Base-by-base conservation (phyloP, 2,113 vertebrate genomes). In the Coturnix japonica region DNA sequence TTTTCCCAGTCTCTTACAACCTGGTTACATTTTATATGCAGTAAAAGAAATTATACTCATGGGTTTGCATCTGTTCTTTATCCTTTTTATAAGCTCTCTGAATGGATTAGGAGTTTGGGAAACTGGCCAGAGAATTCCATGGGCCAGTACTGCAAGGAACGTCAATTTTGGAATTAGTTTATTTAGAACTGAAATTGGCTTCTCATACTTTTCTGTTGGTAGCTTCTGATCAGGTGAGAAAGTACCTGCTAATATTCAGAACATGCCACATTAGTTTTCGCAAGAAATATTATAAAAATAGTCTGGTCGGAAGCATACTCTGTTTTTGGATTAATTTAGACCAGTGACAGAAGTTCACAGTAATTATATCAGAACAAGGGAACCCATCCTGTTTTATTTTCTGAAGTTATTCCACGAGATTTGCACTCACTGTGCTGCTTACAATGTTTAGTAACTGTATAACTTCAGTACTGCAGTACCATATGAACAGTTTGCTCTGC, bases 131-230 rank as follows among this genome's bases (percentile, higher is more conserved):
- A 51, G 35, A 77, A 85, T 51, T 67, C 37, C 69, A 81, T 17
- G 15, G 61, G 47, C 57, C 86, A 91, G 16, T 5, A 6, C 12
- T 60, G 18, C 16, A 77, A 72, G 83, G 90, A 74, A 71, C 69
- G 90, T 18, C 74, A 19, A 71, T 91, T 94, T 88, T 69, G 67
- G 39, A 83, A 91, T 31, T 82, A 80, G 73, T 80, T 93, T 85
- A 64, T 91, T 81, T 85, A 78, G 87, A 96, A 93, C 80, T 93
- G 70, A 95, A 95, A 94, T 95, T 39, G 92, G 54, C 74, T 95
- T 59, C 61, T 94, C 80, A 47, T 35, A 72, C 61, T 33, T 31
- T 44, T 64, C 89, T 86, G 79, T 88, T 86, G 37, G 84, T 91
- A 71, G 82, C 66, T 92, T 74, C 74, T 59, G 78, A 57, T 64